Evolutionary conservation across 2,797 vertebrate genomes (phyloP).

Genomic region (Sternotherus odoratus): DNA sequence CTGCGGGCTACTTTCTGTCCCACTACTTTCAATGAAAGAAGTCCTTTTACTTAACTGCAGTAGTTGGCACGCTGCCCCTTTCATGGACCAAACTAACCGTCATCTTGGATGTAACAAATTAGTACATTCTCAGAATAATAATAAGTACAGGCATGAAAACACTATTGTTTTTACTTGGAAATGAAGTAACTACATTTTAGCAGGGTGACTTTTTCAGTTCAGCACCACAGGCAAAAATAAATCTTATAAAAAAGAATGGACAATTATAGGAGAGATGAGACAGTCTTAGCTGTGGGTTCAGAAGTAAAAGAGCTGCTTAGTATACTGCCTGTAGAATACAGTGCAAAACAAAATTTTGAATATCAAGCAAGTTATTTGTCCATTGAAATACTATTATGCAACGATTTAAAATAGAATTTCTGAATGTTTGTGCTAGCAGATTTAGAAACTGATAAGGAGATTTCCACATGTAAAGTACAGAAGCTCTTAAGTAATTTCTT

Average conservation of each 20-base stretch:
- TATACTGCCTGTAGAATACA: constrained; percentile 34
- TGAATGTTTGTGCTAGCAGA: constrained; percentile 22
- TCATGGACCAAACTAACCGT: constrained; percentile 91
- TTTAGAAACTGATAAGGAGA: background rate
- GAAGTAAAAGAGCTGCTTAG: constrained; percentile 49
- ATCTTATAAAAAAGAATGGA: constrained; percentile 70
- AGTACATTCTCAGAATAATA: constrained; percentile 99
- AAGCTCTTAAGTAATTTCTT: constrained; percentile 15
- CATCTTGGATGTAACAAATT: constrained; percentile 99
- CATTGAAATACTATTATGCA: constrained; percentile 43
- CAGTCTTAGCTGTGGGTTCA: constrained; percentile 71
- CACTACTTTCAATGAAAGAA: constrained; percentile 88
- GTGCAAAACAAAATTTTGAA: constrained; percentile 49
- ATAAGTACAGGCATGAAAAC: constrained; percentile 96
- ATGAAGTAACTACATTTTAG: constrained; percentile 89
- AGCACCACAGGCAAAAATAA: constrained; percentile 78
- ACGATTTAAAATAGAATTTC: background rate
- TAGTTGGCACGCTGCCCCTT: constrained; percentile 91
- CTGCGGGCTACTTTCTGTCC: constrained; percentile 85
- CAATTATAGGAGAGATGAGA: constrained; percentile 68
- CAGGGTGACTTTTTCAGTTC: constrained; percentile 87
- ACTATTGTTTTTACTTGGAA: constrained; percentile 92
- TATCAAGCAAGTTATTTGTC: background rate
- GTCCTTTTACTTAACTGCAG: constrained; percentile 84
- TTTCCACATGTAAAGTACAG: background rate